Evolutionary conservation across 2,797 vertebrate genomes (phyloP).

Genomic region (Acridotheres tristis): DNA sequence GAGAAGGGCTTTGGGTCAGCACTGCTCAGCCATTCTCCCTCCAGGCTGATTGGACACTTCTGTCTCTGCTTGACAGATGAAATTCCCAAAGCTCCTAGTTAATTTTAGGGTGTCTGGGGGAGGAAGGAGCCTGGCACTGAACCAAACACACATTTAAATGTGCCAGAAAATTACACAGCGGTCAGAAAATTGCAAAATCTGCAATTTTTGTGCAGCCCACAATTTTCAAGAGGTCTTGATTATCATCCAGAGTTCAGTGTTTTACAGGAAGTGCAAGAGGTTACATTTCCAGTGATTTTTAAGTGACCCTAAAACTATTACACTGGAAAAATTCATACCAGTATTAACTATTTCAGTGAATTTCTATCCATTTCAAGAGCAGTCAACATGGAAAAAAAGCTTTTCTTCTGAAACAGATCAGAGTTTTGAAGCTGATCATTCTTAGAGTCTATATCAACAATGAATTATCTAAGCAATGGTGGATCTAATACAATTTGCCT

Average conservation of each 20-base stretch:
- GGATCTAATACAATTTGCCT: neutral
- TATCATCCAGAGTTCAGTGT: constrained; percentile 50
- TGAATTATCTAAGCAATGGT: neutral
- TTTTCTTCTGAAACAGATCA: neutral
- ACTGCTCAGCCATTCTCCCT: neutral
- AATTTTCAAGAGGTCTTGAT: constrained; percentile 62
- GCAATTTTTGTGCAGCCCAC: constrained; percentile 46
- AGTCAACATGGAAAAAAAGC: neutral
- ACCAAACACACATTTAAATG: constrained; percentile 34
- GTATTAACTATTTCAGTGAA: constrained; percentile 66
- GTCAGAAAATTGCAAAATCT: constrained; percentile 63
- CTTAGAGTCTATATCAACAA: neutral
- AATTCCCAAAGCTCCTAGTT: constrained; percentile 62
- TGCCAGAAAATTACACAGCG: constrained; percentile 55
- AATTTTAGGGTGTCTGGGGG: constrained; percentile 65
- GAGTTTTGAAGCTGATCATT: neutral
- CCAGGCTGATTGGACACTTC: constrained; percentile 20
- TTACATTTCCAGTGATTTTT: constrained; percentile 67
- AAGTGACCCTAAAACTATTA: constrained; percentile 62
- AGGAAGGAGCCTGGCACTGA: constrained; percentile 14
- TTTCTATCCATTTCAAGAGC: constrained; percentile 19
- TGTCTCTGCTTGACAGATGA: constrained; percentile 39
- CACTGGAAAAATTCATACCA: constrained; percentile 46
- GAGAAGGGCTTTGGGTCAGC: constrained; percentile 3
- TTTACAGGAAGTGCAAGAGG: constrained; percentile 66